Percentiles rank a stretch among this genome's conserved stretches.
Evolutionary conservation across 2,888 invertebrate species (phyloP).

Genomic region (Clostera curtula): DNA sequence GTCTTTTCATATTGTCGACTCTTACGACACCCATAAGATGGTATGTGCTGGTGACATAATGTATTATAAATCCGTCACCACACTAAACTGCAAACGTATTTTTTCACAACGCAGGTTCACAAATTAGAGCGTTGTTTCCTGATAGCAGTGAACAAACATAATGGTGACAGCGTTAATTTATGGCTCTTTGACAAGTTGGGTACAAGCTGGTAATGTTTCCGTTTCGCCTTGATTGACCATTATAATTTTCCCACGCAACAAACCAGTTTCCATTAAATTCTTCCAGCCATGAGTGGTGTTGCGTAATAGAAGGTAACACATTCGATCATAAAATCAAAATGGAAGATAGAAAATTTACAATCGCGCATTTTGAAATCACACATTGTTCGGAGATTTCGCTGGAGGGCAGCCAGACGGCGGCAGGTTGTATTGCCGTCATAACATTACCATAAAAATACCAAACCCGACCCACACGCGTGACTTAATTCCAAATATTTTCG

Average conservation of each 20-base stretch:
- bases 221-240: slow-evolving; percentile 7
- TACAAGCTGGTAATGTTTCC: no score
- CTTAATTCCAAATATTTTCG: slow-evolving; percentile 52
- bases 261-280: slow-evolving; percentile 13
- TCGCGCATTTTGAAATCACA: slow-evolving; percentile 36
- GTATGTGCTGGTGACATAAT: no score
- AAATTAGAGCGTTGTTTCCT: no score
- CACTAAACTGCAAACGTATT: no score
- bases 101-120: no score
- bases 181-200: no score
- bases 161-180: no score
- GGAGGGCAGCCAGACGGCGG: slow-evolving; percentile 10
- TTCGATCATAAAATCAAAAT: slow-evolving; percentile 22
- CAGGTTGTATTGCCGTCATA: slow-evolving; percentile 37
- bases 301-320: slow-evolving; percentile 10
- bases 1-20: no score
- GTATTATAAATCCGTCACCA: no score
- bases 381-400: slow-evolving; percentile 44
- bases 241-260: slow-evolving; percentile 11
- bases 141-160: no score
- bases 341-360: slow-evolving; percentile 32
- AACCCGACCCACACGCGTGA: slow-evolving; percentile 48
- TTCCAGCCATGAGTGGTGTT: slow-evolving; percentile 10
- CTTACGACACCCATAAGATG: no score
- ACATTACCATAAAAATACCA: slow-evolving; percentile 54